phyloP scores from a whole-genome alignment of 2,797 vertebrate species.

The Trematomus bernacchii region DNA sequence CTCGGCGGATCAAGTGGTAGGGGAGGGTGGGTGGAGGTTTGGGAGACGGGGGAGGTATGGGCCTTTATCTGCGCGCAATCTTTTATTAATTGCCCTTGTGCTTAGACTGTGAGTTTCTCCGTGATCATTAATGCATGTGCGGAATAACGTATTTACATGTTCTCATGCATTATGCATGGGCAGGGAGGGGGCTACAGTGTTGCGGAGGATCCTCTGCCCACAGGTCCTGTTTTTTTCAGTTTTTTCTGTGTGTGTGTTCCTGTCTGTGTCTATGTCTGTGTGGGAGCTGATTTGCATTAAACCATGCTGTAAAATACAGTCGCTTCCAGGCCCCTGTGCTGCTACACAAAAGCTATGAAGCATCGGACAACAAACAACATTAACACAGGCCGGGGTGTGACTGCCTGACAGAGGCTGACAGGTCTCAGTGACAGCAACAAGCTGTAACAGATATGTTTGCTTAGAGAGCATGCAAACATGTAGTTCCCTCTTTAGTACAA shows the following conservation, averaged over 20 bases:
- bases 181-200: conserved; percentile 70
- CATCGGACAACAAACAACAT: conserved; percentile 53
- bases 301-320: conserved; percentile 40
- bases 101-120: conserved; percentile 76
- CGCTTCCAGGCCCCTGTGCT: conserved; percentile 20
- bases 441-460: conserved; percentile 24
- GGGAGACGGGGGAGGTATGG: conserved; percentile 52
- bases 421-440: conserved; percentile 25
- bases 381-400: conserved; percentile 19
- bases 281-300: conserved; percentile 66
- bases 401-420: conserved; percentile 34
- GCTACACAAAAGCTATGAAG: conserved; percentile 43
- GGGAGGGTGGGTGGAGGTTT: conserved; percentile 39
- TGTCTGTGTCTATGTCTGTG: conserved; percentile 39
- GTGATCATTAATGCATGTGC: conserved; percentile 86
- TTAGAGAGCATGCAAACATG: conserved; percentile 28
- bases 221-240: conserved; percentile 65
- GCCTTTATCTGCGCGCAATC: conserved; percentile 77
- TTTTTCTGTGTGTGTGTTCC: background rate
- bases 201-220: conserved; percentile 74
- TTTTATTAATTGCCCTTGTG: conserved; percentile 86
- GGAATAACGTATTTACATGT: conserved; percentile 87
- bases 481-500: conserved; percentile 7
- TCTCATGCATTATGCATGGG: conserved; percentile 82
- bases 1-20: conserved; percentile 74